Evolutionary conservation across 2,113 vertebrate species (phyloP).

Genomic region (Colinus virginianus): DNA sequence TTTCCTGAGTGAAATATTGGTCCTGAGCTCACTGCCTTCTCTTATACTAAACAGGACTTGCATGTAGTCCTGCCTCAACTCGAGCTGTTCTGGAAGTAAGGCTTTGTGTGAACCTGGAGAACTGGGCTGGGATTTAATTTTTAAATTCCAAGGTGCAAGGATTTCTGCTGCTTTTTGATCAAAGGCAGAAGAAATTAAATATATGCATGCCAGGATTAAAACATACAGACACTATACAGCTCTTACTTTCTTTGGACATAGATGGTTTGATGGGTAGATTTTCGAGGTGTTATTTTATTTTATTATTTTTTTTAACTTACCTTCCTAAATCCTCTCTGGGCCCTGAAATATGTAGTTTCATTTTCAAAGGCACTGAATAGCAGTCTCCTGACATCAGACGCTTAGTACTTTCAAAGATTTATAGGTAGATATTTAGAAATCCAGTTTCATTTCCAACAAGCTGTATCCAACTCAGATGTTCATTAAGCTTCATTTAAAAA

Average conservation of each 20-base stretch:
- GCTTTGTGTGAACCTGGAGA: not conserved
- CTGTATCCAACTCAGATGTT: not conserved
- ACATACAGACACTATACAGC: not conserved
- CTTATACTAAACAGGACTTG: not conserved
- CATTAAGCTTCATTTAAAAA: not conserved
- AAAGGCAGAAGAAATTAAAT: constrained; percentile 33
- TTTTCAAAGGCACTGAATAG: constrained; percentile 17
- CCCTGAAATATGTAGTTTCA: not conserved
- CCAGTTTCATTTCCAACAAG: not conserved
- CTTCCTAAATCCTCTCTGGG: not conserved
- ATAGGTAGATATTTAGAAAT: constrained; percentile 12
- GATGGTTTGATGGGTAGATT: not conserved
- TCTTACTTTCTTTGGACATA: not conserved
- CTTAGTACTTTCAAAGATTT: not conserved
- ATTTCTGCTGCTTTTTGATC: constrained; percentile 16
- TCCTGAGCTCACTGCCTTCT: not conserved
- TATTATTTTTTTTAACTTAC: not conserved
- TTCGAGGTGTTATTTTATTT: not conserved
- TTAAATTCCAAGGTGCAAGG: not conserved
- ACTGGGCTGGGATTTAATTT: not conserved
- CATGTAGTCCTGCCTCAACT: not conserved
- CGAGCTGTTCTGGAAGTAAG: not conserved
- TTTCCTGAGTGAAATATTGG: not conserved
- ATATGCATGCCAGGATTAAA: not conserved
- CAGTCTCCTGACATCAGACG: not conserved